Base-by-base conservation (phyloP, 53 echinoderm and acorn worm genomes). In the Zoroaster sp. region DNA sequence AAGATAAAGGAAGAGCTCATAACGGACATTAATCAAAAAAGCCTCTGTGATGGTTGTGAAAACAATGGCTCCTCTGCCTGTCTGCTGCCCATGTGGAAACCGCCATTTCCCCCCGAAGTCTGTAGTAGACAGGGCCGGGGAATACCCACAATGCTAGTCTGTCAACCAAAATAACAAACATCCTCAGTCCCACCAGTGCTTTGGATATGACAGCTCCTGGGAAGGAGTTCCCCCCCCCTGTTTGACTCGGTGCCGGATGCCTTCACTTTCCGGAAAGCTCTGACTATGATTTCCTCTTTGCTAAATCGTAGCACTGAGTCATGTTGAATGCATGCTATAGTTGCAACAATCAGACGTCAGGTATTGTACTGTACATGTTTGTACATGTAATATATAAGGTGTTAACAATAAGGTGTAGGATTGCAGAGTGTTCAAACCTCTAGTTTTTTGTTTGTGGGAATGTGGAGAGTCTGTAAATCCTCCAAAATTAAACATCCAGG, bases 201-300 rank as follows among this genome's bases (percentile, higher is more conserved):
- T 38, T 0, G 17, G 36, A 37, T 9, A 39, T 33, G 30, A 31
- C 46, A 49, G 35, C 85, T 85, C 85, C 70, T 28, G 85, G 85
- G 72, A 85, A 71, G 85, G 72, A 71, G 71, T 85, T 71, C 71
- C 83, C 77, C 66, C 28, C 85, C 77, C 83, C 71, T 23, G 72
- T 85, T 85, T 47, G 70, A 45, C 49, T 71, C 20, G 33, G 18
- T 49, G 70, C 85, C 85, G 85, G 85, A 85, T 85, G 85, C 85
- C 40, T 85, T 85, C 42, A 85, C 85, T 85, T 85, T 85, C 85
- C 85, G 85, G 42, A 69, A 7, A 17, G 34, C 69, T 18, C 70
- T 85, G 85, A 85, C 17, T 85, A 4, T 49, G 38, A 85, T 49
- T 85, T 85, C 85, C 85, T 85, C 32, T 44, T 69, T 2, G 21